Base-by-base conservation (phyloP, 2,113 vertebrate genomes). In the Nothocercus nigrocapillus region DNA sequence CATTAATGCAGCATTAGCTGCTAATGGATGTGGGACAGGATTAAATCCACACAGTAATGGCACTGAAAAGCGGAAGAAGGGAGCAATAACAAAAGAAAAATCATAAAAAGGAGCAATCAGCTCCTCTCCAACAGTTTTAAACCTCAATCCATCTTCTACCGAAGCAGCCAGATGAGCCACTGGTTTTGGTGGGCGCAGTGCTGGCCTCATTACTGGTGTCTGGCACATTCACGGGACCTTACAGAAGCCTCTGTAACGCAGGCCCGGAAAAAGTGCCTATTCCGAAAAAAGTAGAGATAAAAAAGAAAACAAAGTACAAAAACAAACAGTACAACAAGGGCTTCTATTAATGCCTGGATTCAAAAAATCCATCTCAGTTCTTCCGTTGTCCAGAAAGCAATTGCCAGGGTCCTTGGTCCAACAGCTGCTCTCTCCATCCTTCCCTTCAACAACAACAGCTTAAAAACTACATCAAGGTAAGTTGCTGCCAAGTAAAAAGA, bases 1-100 rank as follows among this genome's bases (percentile, higher is more conserved):
- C 76, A 82, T 73, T 88, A 96, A 96, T 63, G 68, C 64, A 96
- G 68, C 58, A 87, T 82, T 95, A 87, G 81, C 34, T 69, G 77
- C 76, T 94, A 95, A 94, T 85, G 95, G 75, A 92, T 0, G 0
- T 47, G 47, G 90, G 86, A 96, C 18, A 56, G 74, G 63, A 97
- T 94, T 96, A 90, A 90, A 94, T 77, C 63, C 63, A 80, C 47
- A 88, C 25, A 77, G 78, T 95, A 94, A 96, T 88, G 51, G 70
- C 84, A 95, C 70, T 80, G 76, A 85, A 90, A 93, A 88, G 54
- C 75, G 69, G 79, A 72, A 90, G 93, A 69, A 83, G 22, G 68
- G 36, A 88, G 45, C 34, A 80, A 78, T 59, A 88, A 68, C n/a
- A 51, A 92, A 94, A 89, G 30, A 64, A 86, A 78, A 90, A 76